phyloP scores from a whole-genome alignment of 2,113 vertebrate genomes.

The Elephas maximus region DNA sequence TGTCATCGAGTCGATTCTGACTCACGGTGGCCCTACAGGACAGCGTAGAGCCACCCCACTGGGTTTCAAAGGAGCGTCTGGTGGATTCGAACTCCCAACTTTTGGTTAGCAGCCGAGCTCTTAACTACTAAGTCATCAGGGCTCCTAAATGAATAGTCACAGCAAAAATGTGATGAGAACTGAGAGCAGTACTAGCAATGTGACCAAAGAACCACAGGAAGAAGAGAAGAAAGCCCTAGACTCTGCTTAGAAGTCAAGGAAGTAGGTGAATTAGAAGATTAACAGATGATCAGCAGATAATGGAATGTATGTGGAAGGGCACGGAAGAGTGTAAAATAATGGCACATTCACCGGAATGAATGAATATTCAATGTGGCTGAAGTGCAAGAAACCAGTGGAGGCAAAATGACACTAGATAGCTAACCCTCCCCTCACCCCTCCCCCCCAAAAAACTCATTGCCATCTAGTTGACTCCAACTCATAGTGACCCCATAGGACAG shows the following conservation, averaged over 20 bases:
- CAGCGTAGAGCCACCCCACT: no score
- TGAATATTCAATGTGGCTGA: not conserved
- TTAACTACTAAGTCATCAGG: no score
- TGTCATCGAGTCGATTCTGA: no score
- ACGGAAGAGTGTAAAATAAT: not conserved
- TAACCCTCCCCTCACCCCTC: no score
- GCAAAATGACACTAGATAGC: not conserved
- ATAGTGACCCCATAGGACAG: no score
- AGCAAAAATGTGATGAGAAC: not conserved
- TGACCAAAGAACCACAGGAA: not conserved
- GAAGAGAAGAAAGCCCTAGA: not conserved
- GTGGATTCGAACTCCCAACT: no score
- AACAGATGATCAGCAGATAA: not conserved
- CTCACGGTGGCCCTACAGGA: no score
- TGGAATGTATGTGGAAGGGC: not conserved
- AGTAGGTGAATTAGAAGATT: not conserved
- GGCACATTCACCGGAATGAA: not conserved
- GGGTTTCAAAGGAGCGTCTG: no score
- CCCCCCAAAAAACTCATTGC: no score
- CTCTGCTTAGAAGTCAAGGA: not conserved
- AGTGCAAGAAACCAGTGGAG: not conserved
- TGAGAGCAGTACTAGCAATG: not conserved
- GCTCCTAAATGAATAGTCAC: not conserved
- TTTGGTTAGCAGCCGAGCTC: no score
- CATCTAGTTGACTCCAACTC: no score